Percentiles rank a stretch among this genome's conserved stretches.
phyloP scores from a whole-genome alignment of 2,888 invertebrate species.

The Acleris laterana region DNA sequence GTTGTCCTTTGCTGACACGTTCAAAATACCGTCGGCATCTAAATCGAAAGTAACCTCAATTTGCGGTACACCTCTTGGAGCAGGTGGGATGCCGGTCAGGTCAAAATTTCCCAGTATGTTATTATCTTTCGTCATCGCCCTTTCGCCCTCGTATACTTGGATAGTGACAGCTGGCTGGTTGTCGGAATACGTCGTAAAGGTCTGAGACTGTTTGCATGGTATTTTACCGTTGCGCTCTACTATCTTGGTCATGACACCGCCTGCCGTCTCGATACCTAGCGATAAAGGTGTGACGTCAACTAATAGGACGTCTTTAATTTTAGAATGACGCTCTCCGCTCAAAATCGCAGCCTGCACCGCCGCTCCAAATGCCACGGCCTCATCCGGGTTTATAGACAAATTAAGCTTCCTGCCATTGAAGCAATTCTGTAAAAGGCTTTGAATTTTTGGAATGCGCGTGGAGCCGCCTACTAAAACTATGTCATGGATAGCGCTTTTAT shows the following conservation, averaged over 20 bases:
- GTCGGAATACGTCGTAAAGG: conserved; percentile 91
- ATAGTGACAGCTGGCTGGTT: conserved; percentile 90
- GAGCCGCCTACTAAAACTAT: conserved; percentile 93
- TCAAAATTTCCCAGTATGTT: conserved; percentile 87
- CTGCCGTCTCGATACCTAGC: conserved; percentile 90
- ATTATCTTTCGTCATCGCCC: conserved; percentile 91
- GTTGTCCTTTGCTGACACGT: conserved; percentile 90
- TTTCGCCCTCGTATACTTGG: conserved; percentile 90
- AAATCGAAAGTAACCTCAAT: conserved; percentile 89
- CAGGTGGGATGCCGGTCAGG: conserved; percentile 87
- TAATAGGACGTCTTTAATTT: conserved; percentile 87
- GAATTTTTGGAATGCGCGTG: conserved; percentile 91
- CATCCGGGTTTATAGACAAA: conserved; percentile 91
- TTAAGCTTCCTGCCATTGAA: conserved; percentile 89
- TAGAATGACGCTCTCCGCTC: conserved; percentile 88
- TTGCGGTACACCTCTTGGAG: conserved; percentile 87
- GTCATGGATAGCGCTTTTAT: conserved; percentile 89
- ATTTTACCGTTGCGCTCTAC: conserved; percentile 89
- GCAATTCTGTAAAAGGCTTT: conserved; percentile 88
- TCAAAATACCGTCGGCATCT: conserved; percentile 91
- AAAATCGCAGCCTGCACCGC: conserved; percentile 90
- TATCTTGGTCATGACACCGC: conserved; percentile 90
- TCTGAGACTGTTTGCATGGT: conserved; percentile 88
- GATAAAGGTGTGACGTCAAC: conserved; percentile 87
- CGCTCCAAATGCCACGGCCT: conserved; percentile 91